phyloP scores from a whole-genome alignment of 2,113 vertebrate species.

The Chitala chitala region DNA sequence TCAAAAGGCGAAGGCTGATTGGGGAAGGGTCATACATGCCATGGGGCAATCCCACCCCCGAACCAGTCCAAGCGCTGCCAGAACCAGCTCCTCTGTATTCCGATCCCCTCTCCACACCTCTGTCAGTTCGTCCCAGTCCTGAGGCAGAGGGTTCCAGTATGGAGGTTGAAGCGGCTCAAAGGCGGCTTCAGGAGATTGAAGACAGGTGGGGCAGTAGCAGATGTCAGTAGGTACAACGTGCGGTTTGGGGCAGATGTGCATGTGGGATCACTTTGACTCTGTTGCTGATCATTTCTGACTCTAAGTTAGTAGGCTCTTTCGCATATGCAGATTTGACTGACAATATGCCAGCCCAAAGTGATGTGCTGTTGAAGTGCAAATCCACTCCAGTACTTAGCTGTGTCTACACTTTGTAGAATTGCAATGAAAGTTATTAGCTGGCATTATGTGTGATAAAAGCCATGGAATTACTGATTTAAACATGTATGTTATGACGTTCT shows the following conservation, averaged over 20 bases:
- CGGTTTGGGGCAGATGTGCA: neutral
- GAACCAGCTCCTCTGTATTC: conserved; percentile 18
- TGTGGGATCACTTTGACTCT: neutral
- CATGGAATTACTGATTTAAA: too few relatives aligned
- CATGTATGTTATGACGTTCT: too few relatives aligned
- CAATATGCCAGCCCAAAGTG: too few relatives aligned
- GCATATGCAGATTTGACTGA: too few relatives aligned
- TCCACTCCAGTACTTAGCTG: too few relatives aligned
- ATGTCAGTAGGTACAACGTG: neutral
- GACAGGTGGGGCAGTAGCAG: conserved; percentile 53
- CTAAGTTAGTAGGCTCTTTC: too few relatives aligned
- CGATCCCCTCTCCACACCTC: conserved; percentile 28
- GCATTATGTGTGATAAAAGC: too few relatives aligned
- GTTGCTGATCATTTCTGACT: neutral
- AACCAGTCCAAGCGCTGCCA: conserved; percentile 22
- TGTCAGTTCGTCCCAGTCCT: conserved; percentile 21
- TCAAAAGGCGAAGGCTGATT: conserved; percentile 60
- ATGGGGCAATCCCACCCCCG: conserved; percentile 27
- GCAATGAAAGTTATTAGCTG: too few relatives aligned
- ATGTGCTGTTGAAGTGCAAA: too few relatives aligned
- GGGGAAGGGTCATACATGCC: conserved; percentile 38
- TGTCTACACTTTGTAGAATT: too few relatives aligned
- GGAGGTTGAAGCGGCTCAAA: conserved; percentile 67
- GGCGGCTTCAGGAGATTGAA: conserved; percentile 66
- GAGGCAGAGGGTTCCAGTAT: conserved; percentile 54